A percentile compares a stretch with the other conserved stretches of the same genome.
Evolutionary conservation across 2,888 invertebrate genomes (phyloP).

Genomic region (Mantis religiosa): DNA sequence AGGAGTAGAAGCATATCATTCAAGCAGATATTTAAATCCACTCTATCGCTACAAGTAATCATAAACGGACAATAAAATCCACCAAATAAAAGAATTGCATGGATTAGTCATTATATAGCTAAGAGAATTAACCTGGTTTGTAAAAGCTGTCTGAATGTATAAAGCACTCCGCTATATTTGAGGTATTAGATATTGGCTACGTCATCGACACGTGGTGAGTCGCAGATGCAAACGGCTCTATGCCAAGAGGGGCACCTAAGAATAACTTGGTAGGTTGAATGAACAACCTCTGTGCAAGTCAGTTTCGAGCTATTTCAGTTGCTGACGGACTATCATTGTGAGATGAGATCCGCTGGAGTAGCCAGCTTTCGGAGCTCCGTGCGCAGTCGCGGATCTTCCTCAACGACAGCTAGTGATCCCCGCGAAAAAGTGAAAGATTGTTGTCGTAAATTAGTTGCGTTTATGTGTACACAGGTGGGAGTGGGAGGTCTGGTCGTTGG

Average conservation of each 20-base stretch:
- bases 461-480: slow-evolving; percentile 90
- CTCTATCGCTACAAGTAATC: too few relatives aligned
- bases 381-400: slow-evolving; percentile 57
- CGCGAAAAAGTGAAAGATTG: slow-evolving; percentile 78
- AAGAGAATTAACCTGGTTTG: too few relatives aligned
- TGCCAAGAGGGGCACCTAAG: slow-evolving; percentile 19
- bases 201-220: neutral
- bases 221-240: neutral
- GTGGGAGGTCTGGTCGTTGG: slow-evolving; percentile 83
- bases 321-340: neutral
- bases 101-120: too few relatives aligned
- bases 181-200: too few relatives aligned
- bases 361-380: slow-evolving; percentile 51
- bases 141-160: too few relatives aligned
- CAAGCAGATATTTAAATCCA: too few relatives aligned
- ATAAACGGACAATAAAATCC: too few relatives aligned
- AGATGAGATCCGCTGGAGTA: neutral
- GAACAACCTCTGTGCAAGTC: neutral
- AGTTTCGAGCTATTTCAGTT: slow-evolving; percentile 11
- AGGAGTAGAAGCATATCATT: too few relatives aligned
- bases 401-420: slow-evolving; percentile 60
- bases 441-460: slow-evolving; percentile 78
- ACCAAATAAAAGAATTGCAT: too few relatives aligned
- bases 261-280: slow-evolving; percentile 16
- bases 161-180: too few relatives aligned